These are phyloP conservation scores for Norana najaformis DNA, from an alignment of 2,888 invertebrate species.

Conservation along the genomic window DNA sequence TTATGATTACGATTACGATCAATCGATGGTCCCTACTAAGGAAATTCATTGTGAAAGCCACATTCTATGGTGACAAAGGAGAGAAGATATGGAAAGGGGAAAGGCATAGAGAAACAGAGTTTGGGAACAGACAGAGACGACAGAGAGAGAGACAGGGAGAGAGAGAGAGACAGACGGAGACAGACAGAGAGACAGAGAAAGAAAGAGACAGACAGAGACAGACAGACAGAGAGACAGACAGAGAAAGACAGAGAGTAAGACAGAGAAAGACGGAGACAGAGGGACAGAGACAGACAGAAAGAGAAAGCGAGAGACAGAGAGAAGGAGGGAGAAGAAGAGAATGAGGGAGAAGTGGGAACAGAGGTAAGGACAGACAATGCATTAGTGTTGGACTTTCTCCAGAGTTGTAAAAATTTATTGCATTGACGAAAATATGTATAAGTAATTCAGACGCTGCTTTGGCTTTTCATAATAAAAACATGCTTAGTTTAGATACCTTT, in stretches of 20 bases:
- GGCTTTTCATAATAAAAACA: not conserved
- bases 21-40: too few species aligned
- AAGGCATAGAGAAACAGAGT: too few species aligned
- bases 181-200: not conserved
- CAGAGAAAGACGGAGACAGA: not conserved
- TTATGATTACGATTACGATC: too few species aligned
- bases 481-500: too few species aligned
- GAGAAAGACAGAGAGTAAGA: not conserved
- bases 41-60: too few species aligned
- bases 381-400: not conserved
- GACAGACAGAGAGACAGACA: not conserved
- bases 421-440: not conserved
- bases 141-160: not conserved
- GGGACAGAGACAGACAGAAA: not conserved
- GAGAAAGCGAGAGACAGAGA: not conserved
- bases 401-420: too few species aligned
- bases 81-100: too few species aligned
- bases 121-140: too few species aligned
- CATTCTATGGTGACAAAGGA: too few species aligned
- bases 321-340: not conserved
- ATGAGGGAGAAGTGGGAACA: not conserved
- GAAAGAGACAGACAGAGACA: not conserved
- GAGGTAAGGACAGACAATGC: not conserved
- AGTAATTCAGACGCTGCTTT: not conserved
- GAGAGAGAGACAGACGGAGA: not conserved